Evolutionary conservation across 1,140 invertebrate species (phyloP), one percentile per base, ranked within the genome.

Genomic region (Pissodes strobi): DNA sequence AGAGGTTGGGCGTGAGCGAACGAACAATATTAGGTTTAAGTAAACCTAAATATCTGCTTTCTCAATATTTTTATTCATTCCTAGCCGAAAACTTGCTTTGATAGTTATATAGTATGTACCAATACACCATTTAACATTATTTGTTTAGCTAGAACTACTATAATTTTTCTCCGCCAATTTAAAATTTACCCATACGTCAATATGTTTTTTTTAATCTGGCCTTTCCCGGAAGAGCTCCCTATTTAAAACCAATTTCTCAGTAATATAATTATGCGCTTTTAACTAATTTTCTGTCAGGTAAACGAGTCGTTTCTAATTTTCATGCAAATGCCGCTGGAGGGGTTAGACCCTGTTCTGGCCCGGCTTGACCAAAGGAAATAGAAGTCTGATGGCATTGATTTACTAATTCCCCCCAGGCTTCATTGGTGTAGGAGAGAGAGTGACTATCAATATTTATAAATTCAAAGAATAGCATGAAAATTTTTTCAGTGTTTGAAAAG

Each of bases 351-450:
- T 15, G 9, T 21, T 19, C 45, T 49, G 43, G 23, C 41, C 53
- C 27, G 27, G 52, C 51, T 62, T 57, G 64, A 66, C 57, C 52
- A 67, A 62, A 62, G 65, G 65, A 67, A 67, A 67, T 67, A 57
- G 65, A 62, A 49, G 65, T 67, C 65, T 67, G 65, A 67, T 67
- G 59, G 59, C 49, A 60, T 62, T 62, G 51, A 62, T 62, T 62
- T 57, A 49, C 27, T 13, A 23, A 51, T 38, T 19, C 38, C 49
- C 49, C 30, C 12, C 6, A 23, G 27, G 51, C 25, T 37, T 9
- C 45, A 51, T 39, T 49, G 19, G 46, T 34, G 45, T 48, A 34
- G 18, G 3, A 9, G 9, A 5, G 13, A 45, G 10, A 45, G 15
- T 56, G 19, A 21, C n/a, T n/a, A n/a, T n/a, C 18, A 12, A 48